These are phyloP conservation scores for Mesembrinibis cayennensis DNA, from an alignment of 2,113 vertebrate species.

Conservation along the genomic window DNA sequence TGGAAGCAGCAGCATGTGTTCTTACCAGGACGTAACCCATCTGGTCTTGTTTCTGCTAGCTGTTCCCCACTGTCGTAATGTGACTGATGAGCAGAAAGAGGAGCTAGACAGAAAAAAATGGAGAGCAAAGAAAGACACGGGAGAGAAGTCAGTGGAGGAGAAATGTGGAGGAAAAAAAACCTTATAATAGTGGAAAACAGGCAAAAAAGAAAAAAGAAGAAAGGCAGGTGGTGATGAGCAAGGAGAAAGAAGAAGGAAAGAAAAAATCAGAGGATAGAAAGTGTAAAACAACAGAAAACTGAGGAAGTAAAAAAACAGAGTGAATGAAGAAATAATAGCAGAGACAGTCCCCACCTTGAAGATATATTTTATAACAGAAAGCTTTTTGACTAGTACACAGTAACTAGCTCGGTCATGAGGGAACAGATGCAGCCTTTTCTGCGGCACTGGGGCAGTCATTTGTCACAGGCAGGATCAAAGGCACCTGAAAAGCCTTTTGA, in stretches of 20 bases:
- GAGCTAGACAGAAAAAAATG: background rate
- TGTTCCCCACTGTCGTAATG: fast-evolving
- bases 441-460: background rate
- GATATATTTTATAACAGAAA: background rate
- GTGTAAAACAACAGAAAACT: background rate
- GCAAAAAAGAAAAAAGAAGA: background rate
- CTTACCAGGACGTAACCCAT: background rate
- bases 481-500: background rate
- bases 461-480: background rate
- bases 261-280: background rate
- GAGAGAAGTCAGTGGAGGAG: background rate
- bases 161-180: background rate
- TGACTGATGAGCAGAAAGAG: background rate
- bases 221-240: fast-evolving
- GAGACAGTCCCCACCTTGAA: background rate
- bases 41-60: background rate
- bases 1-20: background rate
- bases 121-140: background rate
- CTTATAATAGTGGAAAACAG: background rate
- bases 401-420: background rate
- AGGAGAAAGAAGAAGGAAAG: background rate
- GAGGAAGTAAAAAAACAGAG: background rate
- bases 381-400: background rate
- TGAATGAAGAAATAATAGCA: background rate
- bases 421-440: background rate